Percentiles rank a stretch among this genome's conserved stretches.
These are phyloP conservation scores for Eptatretus burgeri DNA, from an alignment of 2,113 vertebrate genomes.

Conservation along the genomic window DNA sequence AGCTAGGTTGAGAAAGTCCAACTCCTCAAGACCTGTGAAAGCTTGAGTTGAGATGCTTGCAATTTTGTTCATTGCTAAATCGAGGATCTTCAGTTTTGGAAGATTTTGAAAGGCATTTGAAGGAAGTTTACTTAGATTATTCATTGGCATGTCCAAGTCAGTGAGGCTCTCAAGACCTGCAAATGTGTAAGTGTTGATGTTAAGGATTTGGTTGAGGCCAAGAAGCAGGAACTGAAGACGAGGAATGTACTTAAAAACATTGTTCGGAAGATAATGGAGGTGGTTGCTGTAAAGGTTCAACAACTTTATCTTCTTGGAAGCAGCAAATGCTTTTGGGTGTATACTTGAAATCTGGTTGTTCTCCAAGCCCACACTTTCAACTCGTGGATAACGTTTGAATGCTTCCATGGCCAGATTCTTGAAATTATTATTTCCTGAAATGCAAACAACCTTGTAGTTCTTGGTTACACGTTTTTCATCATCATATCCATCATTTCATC, in stretches of 20 bases:
- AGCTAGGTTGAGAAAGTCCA: constrained; percentile 28
- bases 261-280: constrained; percentile 16
- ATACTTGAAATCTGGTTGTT: constrained; percentile 21
- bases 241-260: constrained; percentile 21
- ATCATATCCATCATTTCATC: no score
- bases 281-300: constrained; percentile 25
- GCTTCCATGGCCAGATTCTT: constrained; percentile 16
- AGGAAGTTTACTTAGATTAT: constrained; percentile 16
- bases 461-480: no score
- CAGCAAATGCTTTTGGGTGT: constrained; percentile 19
- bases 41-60: constrained; percentile 19
- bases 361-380: constrained; percentile 24
- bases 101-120: constrained; percentile 23
- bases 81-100: constrained; percentile 22
- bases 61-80: constrained; percentile 24
- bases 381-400: constrained; percentile 16
- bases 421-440: constrained; percentile 21
- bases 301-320: constrained; percentile 20
- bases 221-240: constrained; percentile 29
- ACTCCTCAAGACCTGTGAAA: constrained; percentile 20
- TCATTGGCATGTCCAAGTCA: constrained; percentile 23
- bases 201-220: constrained; percentile 22
- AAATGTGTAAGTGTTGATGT: constrained; percentile 20
- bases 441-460: no score
- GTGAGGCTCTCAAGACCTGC: constrained; percentile 23